These are phyloP conservation scores for Euthynnus affinis DNA, from an alignment of 2,797 vertebrate genomes.

Conservation along the genomic window DNA sequence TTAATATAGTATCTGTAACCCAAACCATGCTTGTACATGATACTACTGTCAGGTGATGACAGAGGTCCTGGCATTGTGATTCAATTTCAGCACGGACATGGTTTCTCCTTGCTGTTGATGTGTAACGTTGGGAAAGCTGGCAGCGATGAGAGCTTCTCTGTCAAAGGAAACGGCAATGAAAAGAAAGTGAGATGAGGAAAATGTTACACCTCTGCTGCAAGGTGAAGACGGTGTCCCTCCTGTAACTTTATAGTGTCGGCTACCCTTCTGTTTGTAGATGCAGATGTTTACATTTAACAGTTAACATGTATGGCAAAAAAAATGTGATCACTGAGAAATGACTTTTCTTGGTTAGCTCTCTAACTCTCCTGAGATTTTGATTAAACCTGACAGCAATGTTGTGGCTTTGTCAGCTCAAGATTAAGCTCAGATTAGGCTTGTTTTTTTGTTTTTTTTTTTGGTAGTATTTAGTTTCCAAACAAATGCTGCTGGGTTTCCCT, in stretches of 20 bases:
- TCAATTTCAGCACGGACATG: constrained; percentile 37
- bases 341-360: constrained; percentile 2
- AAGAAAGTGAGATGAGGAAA: constrained; percentile 22
- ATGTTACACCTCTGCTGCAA: constrained; percentile 21
- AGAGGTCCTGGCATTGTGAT: constrained; percentile 43
- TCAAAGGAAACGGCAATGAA: constrained; percentile 55
- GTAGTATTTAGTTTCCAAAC: background rate
- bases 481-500: background rate
- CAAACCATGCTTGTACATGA: background rate
- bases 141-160: constrained; percentile 58
- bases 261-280: background rate
- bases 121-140: constrained; percentile 72
- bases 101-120: constrained; percentile 71
- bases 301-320: background rate
- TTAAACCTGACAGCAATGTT: background rate
- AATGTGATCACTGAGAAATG: background rate
- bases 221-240: constrained; percentile 19
- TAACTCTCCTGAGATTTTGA: constrained; percentile 5
- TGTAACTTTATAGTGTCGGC: constrained; percentile 12
- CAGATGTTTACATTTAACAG: constrained; percentile 20
- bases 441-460: background rate
- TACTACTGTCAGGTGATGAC: constrained; percentile 28
- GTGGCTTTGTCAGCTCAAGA: background rate
- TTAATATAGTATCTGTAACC: background rate
- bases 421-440: background rate